These are phyloP conservation scores for Clanis bilineata DNA, from an alignment of 2,888 invertebrate species.

Conservation along the genomic window DNA sequence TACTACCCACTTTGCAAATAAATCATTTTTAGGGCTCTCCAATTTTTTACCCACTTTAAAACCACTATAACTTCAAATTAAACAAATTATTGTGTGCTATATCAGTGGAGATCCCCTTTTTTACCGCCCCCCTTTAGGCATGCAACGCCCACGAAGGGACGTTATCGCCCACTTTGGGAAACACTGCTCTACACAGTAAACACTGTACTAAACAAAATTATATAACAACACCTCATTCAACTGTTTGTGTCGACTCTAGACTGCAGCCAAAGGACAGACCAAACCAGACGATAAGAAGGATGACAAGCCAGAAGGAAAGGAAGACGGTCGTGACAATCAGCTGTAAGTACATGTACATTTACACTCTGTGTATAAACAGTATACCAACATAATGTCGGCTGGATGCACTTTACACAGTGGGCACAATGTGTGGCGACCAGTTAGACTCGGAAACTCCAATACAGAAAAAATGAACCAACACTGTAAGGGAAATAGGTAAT, in stretches of 20 bases:
- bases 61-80: too few relatives aligned
- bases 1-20: too few relatives aligned
- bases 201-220: too few relatives aligned
- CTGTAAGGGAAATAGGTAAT: neutral
- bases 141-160: too few relatives aligned
- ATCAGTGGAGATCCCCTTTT: too few relatives aligned
- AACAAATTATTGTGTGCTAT: too few relatives aligned
- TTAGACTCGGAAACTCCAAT: neutral
- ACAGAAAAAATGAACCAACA: neutral
- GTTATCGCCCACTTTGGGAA: too few relatives aligned
- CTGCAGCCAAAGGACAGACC: slow-evolving; percentile 33
- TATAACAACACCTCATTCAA: neutral
- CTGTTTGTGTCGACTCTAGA: slow-evolving; percentile 32
- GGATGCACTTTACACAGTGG: slow-evolving; percentile 1
- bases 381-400: neutral
- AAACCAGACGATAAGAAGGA: slow-evolving; percentile 58
- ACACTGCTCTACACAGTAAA: too few relatives aligned
- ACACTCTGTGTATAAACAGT: neutral
- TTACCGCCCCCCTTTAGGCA: too few relatives aligned
- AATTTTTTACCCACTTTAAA: too few relatives aligned
- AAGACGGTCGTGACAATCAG: slow-evolving; percentile 92
- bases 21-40: too few relatives aligned
- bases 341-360: slow-evolving; percentile 76
- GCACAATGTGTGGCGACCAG: neutral
- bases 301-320: slow-evolving; percentile 82